Evolutionary conservation across 2,797 vertebrate species (phyloP), one percentile per base, ranked within the genome.

Genomic region (Dermochelys coriacea): DNA sequence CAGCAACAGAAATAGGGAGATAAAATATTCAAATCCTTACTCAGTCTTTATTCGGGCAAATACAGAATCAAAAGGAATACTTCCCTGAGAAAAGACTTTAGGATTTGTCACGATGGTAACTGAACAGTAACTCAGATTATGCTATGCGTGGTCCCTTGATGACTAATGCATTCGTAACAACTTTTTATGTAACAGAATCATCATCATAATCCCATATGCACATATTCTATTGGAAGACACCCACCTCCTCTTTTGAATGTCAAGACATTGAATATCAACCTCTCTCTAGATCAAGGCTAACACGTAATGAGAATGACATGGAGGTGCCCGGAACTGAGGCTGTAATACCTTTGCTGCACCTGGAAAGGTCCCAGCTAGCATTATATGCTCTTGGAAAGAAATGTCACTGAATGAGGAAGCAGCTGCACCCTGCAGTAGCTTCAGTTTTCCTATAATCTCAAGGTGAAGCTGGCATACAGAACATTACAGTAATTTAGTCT

Each of bases 371-470:
- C 11, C 4, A 82, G 37, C 27, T 88, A 52, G 2, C 6, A 27
- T n/a, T 68, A 2, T 8, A 16, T 74, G 12, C 45, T 91, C 55
- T 71, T 81, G 85, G 12, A 6, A 19, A 87, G 31, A 89, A 88
- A 87, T 7, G 3, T 51, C 14, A 9, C 54, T 45, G 84, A 49
- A 82, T 55, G 34, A 71, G 68, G 10, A 12, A 84, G 2, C 6
- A 23, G 6, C 64, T 71, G 37, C 5, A 5, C 52, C 25, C 77
- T 55, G 3, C 23, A 31, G 84, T 82, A n/a, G 68, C 52, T 23
- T 16, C 52, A 37, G 14, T 74, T 94, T 95, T 54, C 19, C 52
- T 49, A 19, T 4, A 41, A 41, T 64, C 31, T 91, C n/a, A 90
- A 85, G 49, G 2, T 90, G n/a, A 45, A 93, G 14, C 4, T 59